Conservation (phyloP, 2,888 invertebrate species). For the Corbicula japonica region DNA sequence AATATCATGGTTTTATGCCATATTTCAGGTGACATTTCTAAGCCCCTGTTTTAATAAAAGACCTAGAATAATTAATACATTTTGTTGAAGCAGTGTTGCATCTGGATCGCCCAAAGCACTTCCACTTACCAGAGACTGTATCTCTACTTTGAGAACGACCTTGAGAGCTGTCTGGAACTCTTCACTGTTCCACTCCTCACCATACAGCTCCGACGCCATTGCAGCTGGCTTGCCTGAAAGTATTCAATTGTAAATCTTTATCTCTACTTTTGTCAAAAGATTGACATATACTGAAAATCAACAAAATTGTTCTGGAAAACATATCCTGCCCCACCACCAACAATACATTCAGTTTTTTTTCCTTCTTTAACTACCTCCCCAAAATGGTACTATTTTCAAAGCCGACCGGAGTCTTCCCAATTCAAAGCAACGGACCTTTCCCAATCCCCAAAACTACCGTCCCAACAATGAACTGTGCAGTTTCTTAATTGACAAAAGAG, state of each 20-base stretch:
- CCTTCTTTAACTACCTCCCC: not conserved
- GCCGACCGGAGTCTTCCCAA: no score
- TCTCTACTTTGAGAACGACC: slow-evolving; percentile 64
- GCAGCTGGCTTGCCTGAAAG: not conserved
- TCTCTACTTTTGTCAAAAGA: not conserved
- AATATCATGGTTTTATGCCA: not conserved
- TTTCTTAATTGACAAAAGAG: no score
- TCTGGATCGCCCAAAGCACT: not conserved
- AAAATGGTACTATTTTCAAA: no score
- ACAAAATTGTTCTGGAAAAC: not conserved
- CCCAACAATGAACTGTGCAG: no score
- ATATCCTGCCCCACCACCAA: no score
- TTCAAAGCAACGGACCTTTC: no score
- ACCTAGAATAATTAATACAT: not conserved
- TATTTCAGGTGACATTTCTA: not conserved
- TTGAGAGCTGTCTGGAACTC: slow-evolving; percentile 63
- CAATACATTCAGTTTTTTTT: not conserved
- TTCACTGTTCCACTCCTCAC: slow-evolving; percentile 58
- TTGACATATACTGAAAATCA: not conserved
- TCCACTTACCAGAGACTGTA: slow-evolving; percentile 64
- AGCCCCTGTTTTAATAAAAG: not conserved
- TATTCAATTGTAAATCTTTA: not conserved
- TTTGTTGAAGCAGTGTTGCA: not conserved
- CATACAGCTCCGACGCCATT: slow-evolving; percentile 8
- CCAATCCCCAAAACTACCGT: no score